These are phyloP conservation scores for Cyclargus thomasi DNA, from an alignment of 1,140 invertebrate genomes.

Conservation along the genomic window DNA sequence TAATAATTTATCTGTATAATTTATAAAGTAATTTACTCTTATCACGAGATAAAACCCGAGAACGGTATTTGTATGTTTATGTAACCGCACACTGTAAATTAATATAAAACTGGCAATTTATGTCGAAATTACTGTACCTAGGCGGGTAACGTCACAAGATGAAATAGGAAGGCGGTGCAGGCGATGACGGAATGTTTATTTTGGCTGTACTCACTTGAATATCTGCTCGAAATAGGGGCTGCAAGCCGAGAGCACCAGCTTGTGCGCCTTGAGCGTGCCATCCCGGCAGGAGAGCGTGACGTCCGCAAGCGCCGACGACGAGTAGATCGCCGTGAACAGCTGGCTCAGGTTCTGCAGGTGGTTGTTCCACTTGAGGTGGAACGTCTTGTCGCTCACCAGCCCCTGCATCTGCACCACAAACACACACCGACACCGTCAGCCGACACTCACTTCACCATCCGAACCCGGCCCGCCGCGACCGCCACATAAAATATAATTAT, in stretches of 20 bases:
- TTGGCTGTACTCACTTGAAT: slow-evolving; percentile 74
- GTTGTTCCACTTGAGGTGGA: slow-evolving; percentile 85
- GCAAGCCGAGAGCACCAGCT: slow-evolving; percentile 83
- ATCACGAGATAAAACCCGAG: slow-evolving; percentile 53
- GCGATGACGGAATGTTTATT: slow-evolving; percentile 25
- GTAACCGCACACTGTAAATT: not conserved
- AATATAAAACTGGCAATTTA: not conserved
- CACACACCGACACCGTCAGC: slow-evolving; percentile 58
- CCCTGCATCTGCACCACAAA: slow-evolving; percentile 71
- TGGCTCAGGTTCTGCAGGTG: slow-evolving; percentile 83
- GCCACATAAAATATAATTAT: slow-evolving; percentile 76
- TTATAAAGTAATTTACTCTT: slow-evolving; percentile 43
- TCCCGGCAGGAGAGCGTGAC: slow-evolving; percentile 80
- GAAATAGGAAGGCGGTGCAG: not conserved
- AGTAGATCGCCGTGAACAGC: slow-evolving; percentile 82
- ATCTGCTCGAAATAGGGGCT: slow-evolving; percentile 86
- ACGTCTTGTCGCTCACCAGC: slow-evolving; percentile 78
- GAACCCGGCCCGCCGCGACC: slow-evolving; percentile 68
- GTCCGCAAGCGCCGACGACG: slow-evolving; percentile 81
- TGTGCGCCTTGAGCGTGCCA: slow-evolving; percentile 81
- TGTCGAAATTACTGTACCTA: not conserved
- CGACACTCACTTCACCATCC: slow-evolving; percentile 60
- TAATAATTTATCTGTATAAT: slow-evolving; percentile 45
- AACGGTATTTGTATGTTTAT: slow-evolving; percentile 24
- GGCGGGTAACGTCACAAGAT: not conserved